These are phyloP conservation scores for Agapornis roseicollis DNA, from an alignment of 2,113 vertebrate species.

Conservation along the genomic window DNA sequence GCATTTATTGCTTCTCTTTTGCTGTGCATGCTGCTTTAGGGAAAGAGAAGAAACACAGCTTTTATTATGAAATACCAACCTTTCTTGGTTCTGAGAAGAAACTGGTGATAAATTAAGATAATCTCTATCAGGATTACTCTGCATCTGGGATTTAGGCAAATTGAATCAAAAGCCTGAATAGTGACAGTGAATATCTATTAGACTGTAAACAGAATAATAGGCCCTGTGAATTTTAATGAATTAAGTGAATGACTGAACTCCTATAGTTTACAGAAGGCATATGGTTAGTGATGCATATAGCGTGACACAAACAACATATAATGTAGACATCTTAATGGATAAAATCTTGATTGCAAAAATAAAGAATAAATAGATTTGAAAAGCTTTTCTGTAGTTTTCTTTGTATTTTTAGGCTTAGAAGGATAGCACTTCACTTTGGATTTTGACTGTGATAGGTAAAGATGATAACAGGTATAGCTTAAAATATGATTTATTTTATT, in stretches of 20 bases:
- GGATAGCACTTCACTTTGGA: neutral
- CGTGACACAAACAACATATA: conserved; percentile 1
- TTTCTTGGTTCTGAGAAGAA: conserved; percentile 68
- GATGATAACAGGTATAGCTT: neutral
- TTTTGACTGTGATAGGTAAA: neutral
- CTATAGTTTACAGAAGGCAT: conserved; percentile 40
- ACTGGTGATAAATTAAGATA: conserved; percentile 84
- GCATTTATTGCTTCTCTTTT: neutral
- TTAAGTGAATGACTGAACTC: conserved; percentile 68
- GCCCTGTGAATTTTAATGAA: conserved; percentile 78
- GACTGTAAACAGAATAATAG: conserved; percentile 80
- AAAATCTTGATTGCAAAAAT: conserved; percentile 25
- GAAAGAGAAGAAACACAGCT: conserved; percentile 4
- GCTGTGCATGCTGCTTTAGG: neutral
- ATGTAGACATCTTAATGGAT: conserved; percentile 40
- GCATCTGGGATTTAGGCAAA: conserved; percentile 80
- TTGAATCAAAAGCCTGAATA: conserved; percentile 80
- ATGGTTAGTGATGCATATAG: conserved; percentile 38
- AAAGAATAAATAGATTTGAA: neutral
- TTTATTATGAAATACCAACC: conserved; percentile 63
- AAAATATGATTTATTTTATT: neutral
- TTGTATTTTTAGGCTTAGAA: neutral
- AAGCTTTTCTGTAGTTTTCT: neutral
- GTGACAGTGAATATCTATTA: conserved; percentile 85
- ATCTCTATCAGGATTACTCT: conserved; percentile 82